These are phyloP conservation scores for Drosophila stalkeri DNA, from an alignment of 2,888 invertebrate species.

Conservation along the genomic window DNA sequence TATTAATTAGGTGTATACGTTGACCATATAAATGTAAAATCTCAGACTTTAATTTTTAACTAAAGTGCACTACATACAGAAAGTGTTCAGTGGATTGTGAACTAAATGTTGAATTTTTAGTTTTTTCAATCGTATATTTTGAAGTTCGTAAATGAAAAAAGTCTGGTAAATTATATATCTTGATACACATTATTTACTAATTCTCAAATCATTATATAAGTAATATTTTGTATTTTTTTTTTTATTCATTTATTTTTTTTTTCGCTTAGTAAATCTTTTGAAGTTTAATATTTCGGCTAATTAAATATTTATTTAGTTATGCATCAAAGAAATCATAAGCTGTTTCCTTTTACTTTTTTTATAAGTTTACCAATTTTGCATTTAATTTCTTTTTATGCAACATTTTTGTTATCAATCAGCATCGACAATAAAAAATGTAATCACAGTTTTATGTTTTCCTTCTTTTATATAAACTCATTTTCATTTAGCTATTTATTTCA, in stretches of 20 bases:
- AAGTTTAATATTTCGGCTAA: conserved; percentile 78
- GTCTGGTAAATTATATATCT: conserved; percentile 49
- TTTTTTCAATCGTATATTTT: conserved; percentile 25
- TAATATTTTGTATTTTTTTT: conserved; percentile 60
- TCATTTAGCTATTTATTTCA: conserved; percentile 78
- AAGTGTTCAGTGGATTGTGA: conserved; percentile 52
- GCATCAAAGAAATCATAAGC: conserved; percentile 66
- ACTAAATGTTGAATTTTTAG: conserved; percentile 38
- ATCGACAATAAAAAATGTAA: conserved; percentile 79
- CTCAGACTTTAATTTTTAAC: conserved; percentile 83
- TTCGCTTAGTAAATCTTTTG: conserved; percentile 65
- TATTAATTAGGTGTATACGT: conserved; percentile 67
- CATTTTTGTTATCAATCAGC: conserved; percentile 66
- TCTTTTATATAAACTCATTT: conserved; percentile 75
- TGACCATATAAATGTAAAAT: conserved; percentile 76
- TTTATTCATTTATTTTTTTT: conserved; percentile 42
- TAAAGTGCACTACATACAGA: conserved; percentile 79
- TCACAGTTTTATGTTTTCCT: conserved; percentile 81
- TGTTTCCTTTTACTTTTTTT: conserved; percentile 30
- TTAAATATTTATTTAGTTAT: conserved; percentile 73
- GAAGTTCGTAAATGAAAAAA: conserved; percentile 34
- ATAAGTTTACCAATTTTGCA: conserved; percentile 14
- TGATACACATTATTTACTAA: conserved; percentile 51
- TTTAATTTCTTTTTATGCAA: conserved; percentile 56
- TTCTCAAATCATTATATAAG: conserved; percentile 56